These are phyloP conservation scores for Patiria pectinifera DNA, from an alignment of 53 echinoderm and acorn worm species.

Conservation along the genomic window DNA sequence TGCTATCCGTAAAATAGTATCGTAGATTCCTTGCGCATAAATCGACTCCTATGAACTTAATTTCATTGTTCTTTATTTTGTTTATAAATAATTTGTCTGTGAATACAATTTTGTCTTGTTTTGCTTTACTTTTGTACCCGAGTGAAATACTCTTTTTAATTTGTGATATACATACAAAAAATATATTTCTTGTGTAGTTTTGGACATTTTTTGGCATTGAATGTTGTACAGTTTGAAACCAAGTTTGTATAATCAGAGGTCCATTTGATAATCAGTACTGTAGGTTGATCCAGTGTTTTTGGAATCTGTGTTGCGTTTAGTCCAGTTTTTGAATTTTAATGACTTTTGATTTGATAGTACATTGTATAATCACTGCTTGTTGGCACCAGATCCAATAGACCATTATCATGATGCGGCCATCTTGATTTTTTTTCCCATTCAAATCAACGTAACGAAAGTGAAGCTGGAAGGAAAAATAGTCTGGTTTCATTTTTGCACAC, in stretches of 20 bases:
- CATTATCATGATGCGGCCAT: background rate
- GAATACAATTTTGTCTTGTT: slow-evolving; percentile 48
- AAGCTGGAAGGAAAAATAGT: too few species aligned
- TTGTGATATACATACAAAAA: slow-evolving; percentile 41
- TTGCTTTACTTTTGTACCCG: slow-evolving; percentile 59
- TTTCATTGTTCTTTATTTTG: background rate
- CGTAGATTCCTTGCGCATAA: slow-evolving; percentile 16
- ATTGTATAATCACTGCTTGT: background rate
- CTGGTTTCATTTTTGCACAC: too few species aligned
- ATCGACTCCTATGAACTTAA: background rate
- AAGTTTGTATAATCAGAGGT: slow-evolving; percentile 35
- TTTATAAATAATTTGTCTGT: slow-evolving; percentile 38
- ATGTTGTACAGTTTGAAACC: slow-evolving; percentile 47
- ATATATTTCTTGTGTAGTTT: slow-evolving; percentile 59
- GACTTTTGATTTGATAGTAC: background rate
- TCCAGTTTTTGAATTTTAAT: background rate
- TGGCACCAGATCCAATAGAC: background rate
- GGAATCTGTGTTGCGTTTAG: slow-evolving; percentile 35
- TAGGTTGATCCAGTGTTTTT: slow-evolving; percentile 22
- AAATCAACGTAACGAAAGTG: too few species aligned
- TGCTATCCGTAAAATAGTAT: background rate
- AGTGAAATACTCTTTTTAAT: slow-evolving; percentile 57
- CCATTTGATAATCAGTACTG: slow-evolving; percentile 59
- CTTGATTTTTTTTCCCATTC: background rate
- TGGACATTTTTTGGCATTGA: slow-evolving; percentile 48